phyloP scores from a whole-genome alignment of 2,888 invertebrate genomes.

The Polydrusus pterygomalis region DNA sequence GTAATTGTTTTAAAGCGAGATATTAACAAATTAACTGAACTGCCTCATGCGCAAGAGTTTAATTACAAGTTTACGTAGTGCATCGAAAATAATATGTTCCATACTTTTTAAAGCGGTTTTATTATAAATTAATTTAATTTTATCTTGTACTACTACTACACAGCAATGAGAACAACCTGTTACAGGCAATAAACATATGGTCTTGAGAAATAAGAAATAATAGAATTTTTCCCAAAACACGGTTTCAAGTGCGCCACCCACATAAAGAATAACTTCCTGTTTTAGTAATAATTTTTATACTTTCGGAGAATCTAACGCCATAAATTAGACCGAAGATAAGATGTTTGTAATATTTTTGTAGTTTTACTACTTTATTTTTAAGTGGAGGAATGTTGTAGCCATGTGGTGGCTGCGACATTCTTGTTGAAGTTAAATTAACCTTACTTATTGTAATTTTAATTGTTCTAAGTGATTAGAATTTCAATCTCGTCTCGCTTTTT shows the following conservation, averaged over 20 bases:
- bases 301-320: conserved; percentile 30
- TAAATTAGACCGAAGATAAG: conserved; percentile 23
- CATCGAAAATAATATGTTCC: too few species aligned
- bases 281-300: conserved; percentile 29
- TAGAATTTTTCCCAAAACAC: conserved; percentile 6
- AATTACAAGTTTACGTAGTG: too few species aligned
- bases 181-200: conserved; percentile 4
- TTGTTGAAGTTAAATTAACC: not conserved
- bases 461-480: too few species aligned
- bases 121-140: too few species aligned
- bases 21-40: too few species aligned
- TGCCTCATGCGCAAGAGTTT: too few species aligned
- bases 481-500: too few species aligned
- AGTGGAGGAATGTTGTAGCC: not conserved
- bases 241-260: conserved; percentile 3
- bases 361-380: conserved; percentile 12
- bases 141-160: too few species aligned
- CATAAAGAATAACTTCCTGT: conserved; percentile 34
- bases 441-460: too few species aligned
- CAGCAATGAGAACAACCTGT: not conserved
- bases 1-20: too few species aligned
- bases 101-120: too few species aligned
- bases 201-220: not conserved
- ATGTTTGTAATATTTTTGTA: conserved; percentile 24
- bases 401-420: conserved; percentile 14